A percentile compares a stretch with the other conserved stretches of the same genome.
Conservation (phyloP, 2,797 vertebrate genomes). For the Xenopus petersii region DNA sequence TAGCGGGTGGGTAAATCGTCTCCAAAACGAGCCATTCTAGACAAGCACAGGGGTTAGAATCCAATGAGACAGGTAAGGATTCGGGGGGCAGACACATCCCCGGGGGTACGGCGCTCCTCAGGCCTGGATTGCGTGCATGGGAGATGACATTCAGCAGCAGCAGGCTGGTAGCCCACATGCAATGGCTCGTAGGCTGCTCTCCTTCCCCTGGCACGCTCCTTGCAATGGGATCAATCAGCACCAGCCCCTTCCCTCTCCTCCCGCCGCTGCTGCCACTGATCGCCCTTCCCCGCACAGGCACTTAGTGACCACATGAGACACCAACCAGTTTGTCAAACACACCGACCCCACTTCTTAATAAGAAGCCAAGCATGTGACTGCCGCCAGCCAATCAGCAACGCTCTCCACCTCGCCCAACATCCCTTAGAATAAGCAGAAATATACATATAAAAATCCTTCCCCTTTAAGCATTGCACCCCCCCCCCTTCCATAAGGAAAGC, state of each 20-base stretch:
- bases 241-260: background rate
- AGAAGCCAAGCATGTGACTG: conserved; percentile 73
- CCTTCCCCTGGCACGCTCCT: background rate
- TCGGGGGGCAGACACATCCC: background rate
- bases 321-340: conserved; percentile 51
- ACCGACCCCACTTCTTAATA: conserved; percentile 64
- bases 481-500: background rate
- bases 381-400: conserved; percentile 64
- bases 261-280: conserved; percentile 9
- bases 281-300: conserved; percentile 11
- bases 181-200: background rate
- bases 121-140: too few relatives aligned
- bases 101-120: background rate
- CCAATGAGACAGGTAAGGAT: background rate
- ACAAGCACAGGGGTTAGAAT: conserved; percentile 61
- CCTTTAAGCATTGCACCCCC: conserved; percentile 22
- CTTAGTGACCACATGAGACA: conserved; percentile 33
- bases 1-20: conserved; percentile 86
- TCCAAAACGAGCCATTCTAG: conserved; percentile 90
- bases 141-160: background rate
- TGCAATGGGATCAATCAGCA: background rate
- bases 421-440: conserved; percentile 58
- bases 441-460: background rate
- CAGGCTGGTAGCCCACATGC: background rate
- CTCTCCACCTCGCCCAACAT: conserved; percentile 73